Base-by-base conservation (phyloP, 2,888 invertebrate genomes). In the Chelonus formosanus region DNA sequence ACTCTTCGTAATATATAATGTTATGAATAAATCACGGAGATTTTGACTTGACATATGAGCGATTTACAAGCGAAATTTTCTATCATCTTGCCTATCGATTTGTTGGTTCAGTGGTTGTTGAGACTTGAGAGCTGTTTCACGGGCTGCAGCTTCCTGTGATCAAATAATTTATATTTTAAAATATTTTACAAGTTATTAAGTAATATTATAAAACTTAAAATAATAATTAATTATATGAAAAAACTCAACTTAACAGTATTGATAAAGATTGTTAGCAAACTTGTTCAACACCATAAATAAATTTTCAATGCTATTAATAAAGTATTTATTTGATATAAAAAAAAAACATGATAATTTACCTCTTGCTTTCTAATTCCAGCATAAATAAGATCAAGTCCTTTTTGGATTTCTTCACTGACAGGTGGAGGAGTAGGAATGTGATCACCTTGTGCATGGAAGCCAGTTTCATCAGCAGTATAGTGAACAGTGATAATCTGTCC, bases 401-500 rank as follows among this genome's bases (percentile, higher is more conserved):
- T 94, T 85, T 94, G 94, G 78, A 94, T 93, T 86, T 93, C 94
- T 70, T 91, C 88, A 62, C 93, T 92, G 35, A 93, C 91, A 69
- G 94, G 93, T 8, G 94, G 93, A 69, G 93, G 91, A 59, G 94
- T 94, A 70, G 94, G 94, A 78, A 94, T 89, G 81, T 94, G 94
- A 82, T 92, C 92, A 0, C 94, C 93, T 73, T 88, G 87, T 59
- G 92, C 91, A 73, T 91, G 90, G 89, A 94, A 94, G 56, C 94
- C 94, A 75, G 88, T 89, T 82, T 94, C 93, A 78, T 94, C 93
- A 75, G 94, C 94, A 20, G 91, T 92, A 83, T 94, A 93, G 76
- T 90, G 90, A 5, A 92, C 90, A 68, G 87, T 90, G 77, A 93
- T 92, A 75, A 90, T 77, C 77, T 90, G 90, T 56, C 93, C 93